Base-by-base conservation (phyloP, 2,797 vertebrate species). In the Setipinna tenuifilis region DNA sequence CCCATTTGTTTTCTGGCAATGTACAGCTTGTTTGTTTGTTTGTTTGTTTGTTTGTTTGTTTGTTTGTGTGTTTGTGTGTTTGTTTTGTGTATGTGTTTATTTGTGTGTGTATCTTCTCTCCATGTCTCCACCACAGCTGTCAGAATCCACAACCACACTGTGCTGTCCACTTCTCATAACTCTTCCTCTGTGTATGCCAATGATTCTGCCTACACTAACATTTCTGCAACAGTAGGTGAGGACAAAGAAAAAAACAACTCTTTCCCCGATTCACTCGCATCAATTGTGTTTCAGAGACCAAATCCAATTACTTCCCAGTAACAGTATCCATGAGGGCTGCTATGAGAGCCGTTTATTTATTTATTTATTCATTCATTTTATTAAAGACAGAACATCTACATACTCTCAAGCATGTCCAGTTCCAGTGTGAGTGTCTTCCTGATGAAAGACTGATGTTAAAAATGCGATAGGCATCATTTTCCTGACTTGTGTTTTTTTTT, bases 181-280 rank as follows among this genome's bases (percentile, higher is more conserved):
- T 96, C 97, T 96, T 96, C 97, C 94, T 98, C 97, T 98, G 97
- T 97, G 94, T 96, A 96, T 96, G 96, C 97, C 97, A 98, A 97
- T 97, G 98, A 97, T 94, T 98, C 98, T 95, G 96, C 97, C 97
- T 98, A 98, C 97, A 97, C 98, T 97, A 99, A 99, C 95, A 95
- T 96, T 96, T 98, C 98, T 93, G 97, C 98, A 88, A 97, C 97
- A 87, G 97, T 99, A 98, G 98, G 98, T 99, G 98, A 99, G 98
- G 92, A 78, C 71, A 78, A 78, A 44, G 7, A 44, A 78, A 78
- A 44, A 6, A 78, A 75, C 16, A 78, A 21, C 71, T 21, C 5
- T 19, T 35, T 17, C 28, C 16, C 28, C 10, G 35, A 44, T 75
- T 75, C 68, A 41, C 31, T 19, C 7, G 3, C 16, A 41, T 41